Conservation (phyloP, 2,113 vertebrate genomes). For the human region GRCh38 chr6:53018501-53019000, state of each 20-base stretch:
- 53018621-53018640: neutral
- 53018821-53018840: neutral
- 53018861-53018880: neutral
- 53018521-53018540: neutral
- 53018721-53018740: neutral
- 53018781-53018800: neutral
- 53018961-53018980: neutral
- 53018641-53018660: neutral
- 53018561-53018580: neutral
- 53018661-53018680: neutral
- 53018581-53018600: neutral
- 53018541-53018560: neutral
- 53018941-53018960: neutral
- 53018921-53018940: neutral
- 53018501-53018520: slow-evolving; percentile 74
- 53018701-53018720: neutral
- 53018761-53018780: too few relatives aligned
- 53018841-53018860: neutral
- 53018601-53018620: neutral
- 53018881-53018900: neutral
- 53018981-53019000: neutral
- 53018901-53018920: slow-evolving; percentile 3
- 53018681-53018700: neutral
- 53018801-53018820: too few relatives aligned
- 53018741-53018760: neutral